Base-by-base conservation (phyloP, 1,140 invertebrate species). In the Vanessa tameamea region DNA sequence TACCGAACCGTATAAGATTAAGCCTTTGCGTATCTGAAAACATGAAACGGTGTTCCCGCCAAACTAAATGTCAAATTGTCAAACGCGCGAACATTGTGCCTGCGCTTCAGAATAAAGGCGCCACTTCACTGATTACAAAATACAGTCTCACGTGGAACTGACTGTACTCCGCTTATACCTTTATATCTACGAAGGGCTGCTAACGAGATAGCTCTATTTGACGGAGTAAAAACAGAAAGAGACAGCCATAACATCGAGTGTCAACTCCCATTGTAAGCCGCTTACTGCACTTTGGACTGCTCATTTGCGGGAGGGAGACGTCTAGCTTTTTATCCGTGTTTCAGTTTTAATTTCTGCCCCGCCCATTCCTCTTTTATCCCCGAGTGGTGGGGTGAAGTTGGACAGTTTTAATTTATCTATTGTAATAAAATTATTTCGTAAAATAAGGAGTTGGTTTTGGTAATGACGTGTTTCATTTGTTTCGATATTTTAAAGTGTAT, bases 381-480 rank as follows among this genome's bases (percentile, higher is more conserved):
- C 78, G 64, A 81, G 79, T 87, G 88, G 90, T 88, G 88, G 89
- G 89, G 88, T 73, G 82, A 86, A 89, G 82, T 87, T 88, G 85
- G 88, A 80, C 89, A 90, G 88, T 92, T 92, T 92, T 91, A 92
- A 92, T 90, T 92, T 92, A 92, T 91, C 89, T 92, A 90, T 91
- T 92, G 89, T 92, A 92, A 92, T 92, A 91, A 92, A 92, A 92
- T 92, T 91, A 92, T 91, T 91, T 92, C 79, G 80, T 80, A 79
- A 91, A 91, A 91, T 90, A 90, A 92, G 89, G 89, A 89, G 86
- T 91, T 89, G 87, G 85, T 89, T 92, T 87, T 89, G 86, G 78
- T 90, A 91, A 92, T 90, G 86, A 91, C 86, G 87, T 87, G 85
- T 89, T 89, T 91, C 85, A 89, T 89, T 91, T 91, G 84, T 84